Conservation (phyloP, 1,140 invertebrate genomes). For the Diachasma alloeum region DNA sequence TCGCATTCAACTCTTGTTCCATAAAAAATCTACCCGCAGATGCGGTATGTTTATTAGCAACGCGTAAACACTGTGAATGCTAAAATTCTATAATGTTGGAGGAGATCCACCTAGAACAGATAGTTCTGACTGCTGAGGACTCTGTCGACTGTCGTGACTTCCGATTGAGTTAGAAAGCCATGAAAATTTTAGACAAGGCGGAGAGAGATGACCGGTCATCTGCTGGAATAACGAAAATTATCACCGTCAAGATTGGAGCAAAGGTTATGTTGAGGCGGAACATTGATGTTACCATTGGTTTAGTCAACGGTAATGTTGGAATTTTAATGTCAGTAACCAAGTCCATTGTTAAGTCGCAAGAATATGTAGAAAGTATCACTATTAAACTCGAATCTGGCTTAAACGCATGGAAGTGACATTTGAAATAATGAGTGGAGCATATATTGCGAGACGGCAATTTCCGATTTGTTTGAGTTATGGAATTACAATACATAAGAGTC, state of each 20-base stretch:
- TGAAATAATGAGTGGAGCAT: slow-evolving; percentile 33
- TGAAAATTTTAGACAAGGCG: not conserved
- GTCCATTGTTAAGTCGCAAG: not conserved
- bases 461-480: slow-evolving; percentile 25
- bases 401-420: slow-evolving; percentile 38
- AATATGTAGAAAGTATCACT: not conserved
- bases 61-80: slow-evolving; percentile 3
- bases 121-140: not conserved
- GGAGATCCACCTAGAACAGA: not conserved
- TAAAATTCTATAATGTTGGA: slow-evolving; percentile 15
- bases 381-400: not conserved
- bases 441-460: slow-evolving; percentile 34
- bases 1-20: slow-evolving; percentile 25
- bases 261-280: slow-evolving; percentile 18
- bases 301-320: slow-evolving; percentile 12
- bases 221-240: not conserved
- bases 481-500: no score
- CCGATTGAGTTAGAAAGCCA: not conserved
- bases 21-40: slow-evolving; percentile 19
- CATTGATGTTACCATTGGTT: slow-evolving; percentile 5
- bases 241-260: slow-evolving; percentile 1
- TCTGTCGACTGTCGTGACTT: not conserved
- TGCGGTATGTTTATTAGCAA: slow-evolving; percentile 27
- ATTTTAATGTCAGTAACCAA: not conserved
- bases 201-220: not conserved